Conservation (phyloP, 1,140 invertebrate genomes). For the Eumaeus atala region DNA sequence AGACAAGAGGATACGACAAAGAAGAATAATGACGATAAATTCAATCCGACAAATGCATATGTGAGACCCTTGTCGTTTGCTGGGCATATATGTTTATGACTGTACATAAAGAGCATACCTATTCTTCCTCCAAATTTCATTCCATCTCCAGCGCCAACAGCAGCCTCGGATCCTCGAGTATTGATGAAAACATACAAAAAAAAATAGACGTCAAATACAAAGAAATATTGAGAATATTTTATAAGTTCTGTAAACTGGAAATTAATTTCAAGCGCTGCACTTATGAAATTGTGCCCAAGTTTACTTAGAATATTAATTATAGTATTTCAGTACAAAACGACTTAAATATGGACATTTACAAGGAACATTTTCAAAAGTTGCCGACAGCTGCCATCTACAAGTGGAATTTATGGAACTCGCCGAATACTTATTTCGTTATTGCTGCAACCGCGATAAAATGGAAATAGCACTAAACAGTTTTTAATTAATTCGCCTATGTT, state of each 20-base stretch:
- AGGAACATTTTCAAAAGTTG: slow-evolving; percentile 63
- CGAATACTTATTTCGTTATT: slow-evolving; percentile 63
- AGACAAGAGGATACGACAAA: too few species aligned
- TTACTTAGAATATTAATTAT: slow-evolving; percentile 57
- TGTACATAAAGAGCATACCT: too few species aligned
- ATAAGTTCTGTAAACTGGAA: not conserved
- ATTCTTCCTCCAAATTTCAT: too few species aligned
- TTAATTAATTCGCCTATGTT: slow-evolving; percentile 11
- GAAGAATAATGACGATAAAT: too few species aligned
- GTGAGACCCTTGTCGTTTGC: too few species aligned
- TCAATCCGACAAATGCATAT: too few species aligned
- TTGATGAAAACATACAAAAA: too few species aligned
- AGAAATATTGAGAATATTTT: too few species aligned
- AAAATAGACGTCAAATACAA: too few species aligned
- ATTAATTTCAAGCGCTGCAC: slow-evolving; percentile 6
- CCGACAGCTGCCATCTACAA: slow-evolving; percentile 67
- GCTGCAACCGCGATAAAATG: slow-evolving; percentile 57
- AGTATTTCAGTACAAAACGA: slow-evolving; percentile 61
- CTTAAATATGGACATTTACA: slow-evolving; percentile 59
- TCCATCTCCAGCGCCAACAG: too few species aligned
- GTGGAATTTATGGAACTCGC: slow-evolving; percentile 65
- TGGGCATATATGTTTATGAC: too few species aligned
- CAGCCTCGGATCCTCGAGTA: too few species aligned
- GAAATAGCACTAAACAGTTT: slow-evolving; percentile 30
- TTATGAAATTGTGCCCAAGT: not conserved